Evolutionary conservation across 2,888 invertebrate species (phyloP), one percentile per base, ranked within the genome.

Genomic region (Cosmia trapezina): DNA sequence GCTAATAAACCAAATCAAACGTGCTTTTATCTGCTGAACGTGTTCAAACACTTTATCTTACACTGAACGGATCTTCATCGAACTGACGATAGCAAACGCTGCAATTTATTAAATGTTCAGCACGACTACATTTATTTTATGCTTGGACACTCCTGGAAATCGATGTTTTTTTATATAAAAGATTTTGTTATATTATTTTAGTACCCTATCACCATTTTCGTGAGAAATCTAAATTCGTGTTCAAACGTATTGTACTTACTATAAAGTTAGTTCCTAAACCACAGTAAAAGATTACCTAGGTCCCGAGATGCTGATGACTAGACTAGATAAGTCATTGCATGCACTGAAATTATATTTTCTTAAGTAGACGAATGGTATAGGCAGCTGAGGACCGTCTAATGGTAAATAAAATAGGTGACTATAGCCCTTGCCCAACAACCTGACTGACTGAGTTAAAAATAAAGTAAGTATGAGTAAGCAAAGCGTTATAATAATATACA

Each of bases 141-240:
- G 89, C 90, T 92, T 93, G 86, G 86, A 70, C 70, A 88, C 73
- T 88, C 93, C 94, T 94, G 94, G 71, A 92, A 93, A 87, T 65
- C 81, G 85, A 82, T 41, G 69, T 28, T 28, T 56, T 56, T 22
- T 14, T 51, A 43, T 43, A 45, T 9, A 61, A 76, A 70, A 33
- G 9, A 59, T 19, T 53, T 37, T n/a, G 19, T 41, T 51, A 17
- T n/a, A 37, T 43, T 43, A 28, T 47, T 47, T 19, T 33, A 45
- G 11, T 19, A 19, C 54, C 7, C 63, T 66, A 28, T 53, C 59
- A 85, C 81, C 78, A 73, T 69, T 53, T 64, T 70, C 28, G 72
- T 80, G 67, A 62, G 54, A 70, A 65, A n/a, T 54, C 22, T 61
- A 51, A 74, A 67, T 53, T 4, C 51, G 68, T 76, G 64, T 59